Base-by-base conservation (phyloP, 1,140 invertebrate species). In the Orussus abietinus region DNA sequence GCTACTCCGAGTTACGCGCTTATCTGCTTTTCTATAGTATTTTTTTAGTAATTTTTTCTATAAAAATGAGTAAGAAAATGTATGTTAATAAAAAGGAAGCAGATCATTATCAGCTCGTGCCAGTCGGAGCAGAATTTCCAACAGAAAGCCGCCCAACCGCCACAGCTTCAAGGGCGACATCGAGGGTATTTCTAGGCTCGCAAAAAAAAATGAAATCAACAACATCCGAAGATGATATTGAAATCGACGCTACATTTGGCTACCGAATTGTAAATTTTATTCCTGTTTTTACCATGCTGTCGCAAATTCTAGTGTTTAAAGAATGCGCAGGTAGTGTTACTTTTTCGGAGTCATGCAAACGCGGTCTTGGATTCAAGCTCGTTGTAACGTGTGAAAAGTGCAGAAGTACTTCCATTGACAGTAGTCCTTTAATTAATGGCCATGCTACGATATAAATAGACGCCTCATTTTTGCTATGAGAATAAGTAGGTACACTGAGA, bases 121-220 rank as follows among this genome's bases (percentile, higher is more conserved):
- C 11, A 31, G 29, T 31, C 29, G 29, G 29, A 31, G 29, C 11
- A 31, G 29, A 31, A 31, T 31, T 11, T 11, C 5, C 5, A 5
- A 31, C 14, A 31, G 29, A 14, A 31, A 31, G 29, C 29, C 29
- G 11, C 29, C 29, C 11, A 12, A 6, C 5, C 29, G 5, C 5
- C 5, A 12, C 5, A 31, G 11, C 11, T 31, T 6, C 29, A 14
- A 31, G 14, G 29, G 29, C 29, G 11, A 31, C 29, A 31, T 14
- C 11, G 29, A 31, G 14, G 29, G 11, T 31, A 12, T 31, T 31
- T 31, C 29, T n/a, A 31, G 29, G 14, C 29, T 40, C 41, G 6
- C 38, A 41, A 31, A 52, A 52, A 43, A 52, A 52, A 42, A 5
- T 52, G 15, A 47, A 47, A 33, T 2, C 7, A 18, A 37, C 38